Conservation (phyloP, 2,888 invertebrate genomes). For the Hirtodrosophila duncani region DNA sequence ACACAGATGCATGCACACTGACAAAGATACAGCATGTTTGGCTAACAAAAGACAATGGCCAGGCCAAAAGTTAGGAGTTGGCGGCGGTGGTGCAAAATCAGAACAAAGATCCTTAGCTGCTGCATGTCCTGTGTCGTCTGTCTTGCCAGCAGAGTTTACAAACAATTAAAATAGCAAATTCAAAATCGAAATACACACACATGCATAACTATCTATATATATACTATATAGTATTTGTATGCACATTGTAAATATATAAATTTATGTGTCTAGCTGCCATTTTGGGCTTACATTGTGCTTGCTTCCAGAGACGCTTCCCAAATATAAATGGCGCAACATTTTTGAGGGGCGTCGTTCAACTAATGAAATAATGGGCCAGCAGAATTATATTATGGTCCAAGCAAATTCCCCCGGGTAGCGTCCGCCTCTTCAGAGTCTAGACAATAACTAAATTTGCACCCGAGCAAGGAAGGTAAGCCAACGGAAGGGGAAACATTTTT, state of each 20-base stretch:
- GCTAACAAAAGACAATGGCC: conserved; percentile 49
- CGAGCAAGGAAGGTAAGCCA: conserved; percentile 36
- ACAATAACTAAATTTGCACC: conserved; percentile 72
- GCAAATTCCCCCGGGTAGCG: conserved; percentile 53
- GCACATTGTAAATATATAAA: too few relatives aligned
- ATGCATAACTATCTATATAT: too few relatives aligned
- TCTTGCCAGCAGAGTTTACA: conserved; percentile 46
- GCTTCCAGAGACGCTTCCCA: conserved; percentile 1
- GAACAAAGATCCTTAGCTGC: too few relatives aligned
- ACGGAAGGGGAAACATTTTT: conserved; percentile 55
- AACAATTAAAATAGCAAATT: conserved; percentile 71
- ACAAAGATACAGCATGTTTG: conserved; percentile 64
- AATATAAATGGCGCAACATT: conserved; percentile 55
- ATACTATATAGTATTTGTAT: too few relatives aligned
- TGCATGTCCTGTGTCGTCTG: conserved; percentile 24
- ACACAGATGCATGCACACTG: too few relatives aligned
- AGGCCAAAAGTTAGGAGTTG: conserved; percentile 2
- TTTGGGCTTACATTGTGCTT: conserved; percentile 26
- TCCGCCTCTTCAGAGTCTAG: conserved; percentile 31
- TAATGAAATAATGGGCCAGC: conserved; percentile 66
- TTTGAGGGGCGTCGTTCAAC: conserved; percentile 28
- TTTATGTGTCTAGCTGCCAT: conserved; percentile 69
- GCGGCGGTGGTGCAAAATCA: too few relatives aligned
- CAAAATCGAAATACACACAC: conserved; percentile 70
- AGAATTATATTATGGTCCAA: conserved; percentile 63